A percentile compares a stretch with the other conserved stretches of the same genome.
phyloP scores from a whole-genome alignment of 2,113 vertebrate genomes.

The Morone saxatilis region DNA sequence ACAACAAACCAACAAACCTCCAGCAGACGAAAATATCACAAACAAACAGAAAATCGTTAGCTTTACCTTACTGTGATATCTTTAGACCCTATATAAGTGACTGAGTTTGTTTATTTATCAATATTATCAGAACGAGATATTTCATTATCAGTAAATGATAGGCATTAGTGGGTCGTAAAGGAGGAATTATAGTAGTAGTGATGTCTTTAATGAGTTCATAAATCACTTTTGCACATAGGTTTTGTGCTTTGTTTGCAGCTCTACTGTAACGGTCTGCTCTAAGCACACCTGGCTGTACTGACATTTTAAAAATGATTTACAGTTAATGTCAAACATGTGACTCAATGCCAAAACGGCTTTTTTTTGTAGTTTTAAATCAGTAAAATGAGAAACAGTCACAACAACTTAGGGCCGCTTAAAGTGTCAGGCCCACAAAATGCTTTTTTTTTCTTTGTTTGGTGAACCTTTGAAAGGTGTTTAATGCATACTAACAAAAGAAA shows the following conservation, averaged over 20 bases:
- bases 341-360: no score
- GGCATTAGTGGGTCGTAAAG: neutral
- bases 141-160: neutral
- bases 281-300: neutral
- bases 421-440: neutral
- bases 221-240: neutral
- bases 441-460: neutral
- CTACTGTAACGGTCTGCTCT: neutral
- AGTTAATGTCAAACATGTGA: neutral
- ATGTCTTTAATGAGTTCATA: neutral
- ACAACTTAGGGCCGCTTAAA: neutral
- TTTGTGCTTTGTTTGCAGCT: neutral
- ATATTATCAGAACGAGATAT: neutral
- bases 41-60: neutral
- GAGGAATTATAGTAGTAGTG: neutral
- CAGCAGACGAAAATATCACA: neutral
- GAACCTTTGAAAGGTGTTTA: neutral
- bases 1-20: constrained; percentile 24
- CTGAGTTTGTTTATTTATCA: no score
- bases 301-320: neutral
- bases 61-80: no score
- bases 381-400: neutral
- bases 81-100: neutral
- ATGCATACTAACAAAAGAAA: neutral
- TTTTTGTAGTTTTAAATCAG: neutral